Conservation (phyloP, 2,797 vertebrate species). For the Enteromius radiatus region DNA sequence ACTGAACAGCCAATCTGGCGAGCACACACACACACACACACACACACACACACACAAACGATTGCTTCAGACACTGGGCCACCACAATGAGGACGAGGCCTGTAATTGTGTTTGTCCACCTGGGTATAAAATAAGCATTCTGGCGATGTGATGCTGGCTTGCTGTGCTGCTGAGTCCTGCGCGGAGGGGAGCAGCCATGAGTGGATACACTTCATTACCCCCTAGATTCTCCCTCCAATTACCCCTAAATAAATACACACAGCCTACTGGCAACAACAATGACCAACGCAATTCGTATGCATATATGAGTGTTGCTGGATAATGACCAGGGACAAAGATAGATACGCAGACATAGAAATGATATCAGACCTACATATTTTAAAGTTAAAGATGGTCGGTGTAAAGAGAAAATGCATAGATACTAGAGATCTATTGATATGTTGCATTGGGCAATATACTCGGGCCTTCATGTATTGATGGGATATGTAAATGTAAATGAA, state of each 20-base stretch:
- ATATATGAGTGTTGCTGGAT: slow-evolving; percentile 80
- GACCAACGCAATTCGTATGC: slow-evolving; percentile 80
- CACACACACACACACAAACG: slow-evolving; percentile 35
- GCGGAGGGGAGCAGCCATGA: slow-evolving; percentile 88
- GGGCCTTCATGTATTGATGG: not conserved
- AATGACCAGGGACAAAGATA: slow-evolving; percentile 75
- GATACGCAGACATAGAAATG: not conserved
- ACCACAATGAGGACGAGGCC: slow-evolving; percentile 95
- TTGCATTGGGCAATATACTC: not conserved
- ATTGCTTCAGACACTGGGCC: slow-evolving; percentile 89
- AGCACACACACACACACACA: slow-evolving; percentile 45
- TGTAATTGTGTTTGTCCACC: slow-evolving; percentile 99
- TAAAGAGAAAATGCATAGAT: not conserved
- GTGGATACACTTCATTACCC: slow-evolving; percentile 89
- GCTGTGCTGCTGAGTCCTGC: slow-evolving; percentile 51
- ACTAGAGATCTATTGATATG: not conserved
- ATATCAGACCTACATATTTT: slow-evolving; percentile 23
- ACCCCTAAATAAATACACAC: slow-evolving; percentile 87
- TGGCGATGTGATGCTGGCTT: slow-evolving; percentile 87
- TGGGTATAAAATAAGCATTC: slow-evolving; percentile 99
- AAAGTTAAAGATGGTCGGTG: slow-evolving; percentile 24
- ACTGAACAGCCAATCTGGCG: slow-evolving; percentile 77
- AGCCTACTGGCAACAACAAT: slow-evolving; percentile 84
- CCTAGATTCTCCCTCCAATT: slow-evolving; percentile 86
- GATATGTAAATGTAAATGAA: not conserved